Percentiles rank a stretch among this genome's conserved stretches.
Evolutionary conservation across 2,113 vertebrate genomes (phyloP).

Genomic region (Pyxicephalus adspersus): DNA sequence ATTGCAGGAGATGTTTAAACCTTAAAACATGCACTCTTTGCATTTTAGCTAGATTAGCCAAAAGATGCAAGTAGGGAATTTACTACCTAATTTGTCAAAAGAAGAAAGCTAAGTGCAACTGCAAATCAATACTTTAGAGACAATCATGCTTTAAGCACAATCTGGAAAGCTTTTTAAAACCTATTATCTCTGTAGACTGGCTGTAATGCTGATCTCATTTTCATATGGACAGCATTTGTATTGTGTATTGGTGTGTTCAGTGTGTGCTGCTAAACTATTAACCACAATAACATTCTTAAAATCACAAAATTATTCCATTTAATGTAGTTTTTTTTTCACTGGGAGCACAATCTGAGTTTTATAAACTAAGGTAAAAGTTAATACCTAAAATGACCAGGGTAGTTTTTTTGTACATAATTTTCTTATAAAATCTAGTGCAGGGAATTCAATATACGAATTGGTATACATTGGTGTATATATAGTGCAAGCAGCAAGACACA

Average conservation of each 20-base stretch:
- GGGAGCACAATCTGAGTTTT: too few relatives aligned
- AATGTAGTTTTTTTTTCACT: too few relatives aligned
- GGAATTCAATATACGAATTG: too few relatives aligned
- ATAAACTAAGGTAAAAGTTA: too few relatives aligned
- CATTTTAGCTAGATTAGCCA: neutral
- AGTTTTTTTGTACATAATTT: too few relatives aligned
- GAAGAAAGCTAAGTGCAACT: constrained; percentile 65
- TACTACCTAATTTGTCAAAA: constrained; percentile 60
- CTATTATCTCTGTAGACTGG: neutral
- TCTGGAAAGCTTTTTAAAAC: constrained; percentile 49
- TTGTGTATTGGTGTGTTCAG: neutral
- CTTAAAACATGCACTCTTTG: neutral
- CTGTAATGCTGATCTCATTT: constrained; percentile 5
- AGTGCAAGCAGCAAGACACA: too few relatives aligned
- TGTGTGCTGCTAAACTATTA: neutral
- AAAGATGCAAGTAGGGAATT: constrained; percentile 60
- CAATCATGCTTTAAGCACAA: constrained; percentile 72
- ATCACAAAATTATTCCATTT: too few relatives aligned
- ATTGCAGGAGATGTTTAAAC: too few relatives aligned
- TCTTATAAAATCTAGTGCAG: too few relatives aligned
- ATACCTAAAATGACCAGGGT: too few relatives aligned
- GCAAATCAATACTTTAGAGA: constrained; percentile 57
- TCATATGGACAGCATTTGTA: neutral
- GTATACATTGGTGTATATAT: too few relatives aligned
- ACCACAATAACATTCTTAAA: neutral